Evolutionary conservation across 2,888 invertebrate species (phyloP).

Genomic region (Phalera bucephala): DNA sequence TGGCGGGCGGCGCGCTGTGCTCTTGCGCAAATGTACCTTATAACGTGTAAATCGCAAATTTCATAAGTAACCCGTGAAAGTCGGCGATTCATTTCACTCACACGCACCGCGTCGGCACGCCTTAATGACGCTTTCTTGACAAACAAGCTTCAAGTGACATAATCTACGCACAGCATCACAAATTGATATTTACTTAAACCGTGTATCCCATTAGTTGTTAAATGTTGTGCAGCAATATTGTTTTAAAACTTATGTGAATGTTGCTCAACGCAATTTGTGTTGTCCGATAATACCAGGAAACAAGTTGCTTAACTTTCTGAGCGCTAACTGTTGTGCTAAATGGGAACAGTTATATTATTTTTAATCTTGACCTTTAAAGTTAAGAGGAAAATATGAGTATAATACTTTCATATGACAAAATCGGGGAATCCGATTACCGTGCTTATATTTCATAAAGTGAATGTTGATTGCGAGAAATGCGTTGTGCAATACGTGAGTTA

Average conservation of each 20-base stretch:
- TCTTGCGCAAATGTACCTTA: conserved; percentile 43
- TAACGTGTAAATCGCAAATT: conserved; percentile 70
- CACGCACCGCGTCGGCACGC: conserved; percentile 31
- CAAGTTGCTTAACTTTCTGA: no score
- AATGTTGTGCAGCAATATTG: no score
- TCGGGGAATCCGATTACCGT: conserved; percentile 13
- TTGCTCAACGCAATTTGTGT: no score
- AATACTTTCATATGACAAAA: conserved; percentile 10
- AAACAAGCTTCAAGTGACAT: conserved; percentile 44
- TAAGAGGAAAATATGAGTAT: conserved; percentile 17
- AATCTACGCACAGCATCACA: conserved; percentile 29
- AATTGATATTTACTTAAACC: not conserved
- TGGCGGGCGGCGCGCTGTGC: conserved; percentile 13
- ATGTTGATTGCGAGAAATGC: conserved; percentile 1
- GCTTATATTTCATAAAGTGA: conserved; percentile 8
- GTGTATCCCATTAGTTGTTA: no score
- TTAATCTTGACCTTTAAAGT: not conserved
- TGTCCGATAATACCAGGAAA: no score
- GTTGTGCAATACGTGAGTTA: no score
- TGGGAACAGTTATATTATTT: no score
- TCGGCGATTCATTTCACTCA: conserved; percentile 62
- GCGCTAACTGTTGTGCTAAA: no score
- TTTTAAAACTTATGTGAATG: not conserved
- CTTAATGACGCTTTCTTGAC: conserved; percentile 37
- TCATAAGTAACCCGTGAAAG: conserved; percentile 76